Evolutionary conservation across 2,113 vertebrate species (phyloP), one percentile per base, ranked within the genome.

Genomic region (Penelope pileata): DNA sequence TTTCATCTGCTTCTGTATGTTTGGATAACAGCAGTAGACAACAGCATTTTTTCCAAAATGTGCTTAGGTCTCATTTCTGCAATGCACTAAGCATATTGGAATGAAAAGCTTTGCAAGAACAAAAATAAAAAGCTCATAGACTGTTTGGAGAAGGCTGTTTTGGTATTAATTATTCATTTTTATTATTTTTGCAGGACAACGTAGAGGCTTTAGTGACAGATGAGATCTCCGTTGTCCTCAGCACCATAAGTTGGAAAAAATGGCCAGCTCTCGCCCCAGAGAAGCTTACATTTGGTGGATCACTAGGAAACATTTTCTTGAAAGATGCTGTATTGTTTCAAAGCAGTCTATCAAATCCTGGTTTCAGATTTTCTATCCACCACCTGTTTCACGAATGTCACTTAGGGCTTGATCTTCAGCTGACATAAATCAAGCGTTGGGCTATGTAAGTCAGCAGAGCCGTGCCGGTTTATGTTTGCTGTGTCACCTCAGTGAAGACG

Each of bases 1-100:
- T 96, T 96, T 91, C 88, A 91, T 53, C 83, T 88, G 60, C 60
- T 83, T 90, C 75, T 75, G 68, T 22, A 72, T 45, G 14, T 60
- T 94, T 51, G 27, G 60, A 42, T 80, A 75, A 75, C 26, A 86
- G 43, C 51, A 75, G 43, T 21, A 19, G 60, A 74, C 67, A 78
- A 40, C 21, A 81, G 38, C 38, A 12, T 70, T 81, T 77, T 84
- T 85, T 80, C 26, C 26, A 45, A 83, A 91, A 43, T 47, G 22
- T 12, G 8, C 24, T 43, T 80, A 68, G 23, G 47, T 70, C 48
- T 94, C 36, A 45, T 29, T 67, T 72, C 68, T 68, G 54, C 54
- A 48, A 6, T 22, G 26, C 18, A 17, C 9, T 77, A 47, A 59
- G 80, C 4, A 1, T 72, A 53, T 23, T 26, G 51, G 27, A 51